Evolutionary conservation across 2,888 invertebrate genomes (phyloP).

Genomic region (Zhuqinia jingwanae): DNA sequence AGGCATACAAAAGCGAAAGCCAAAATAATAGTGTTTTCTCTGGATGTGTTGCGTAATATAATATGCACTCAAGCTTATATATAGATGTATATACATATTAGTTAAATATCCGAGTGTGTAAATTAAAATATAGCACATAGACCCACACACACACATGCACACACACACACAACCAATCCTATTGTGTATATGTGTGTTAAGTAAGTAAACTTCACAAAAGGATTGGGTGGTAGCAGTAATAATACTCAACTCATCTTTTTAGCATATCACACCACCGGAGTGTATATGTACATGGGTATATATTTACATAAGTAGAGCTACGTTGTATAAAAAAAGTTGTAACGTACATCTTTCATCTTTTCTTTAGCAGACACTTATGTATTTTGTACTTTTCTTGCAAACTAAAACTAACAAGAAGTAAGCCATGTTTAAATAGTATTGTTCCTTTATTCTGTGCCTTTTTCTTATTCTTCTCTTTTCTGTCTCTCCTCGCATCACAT

Average conservation of each 20-base stretch:
- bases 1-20: conserved; percentile 50
- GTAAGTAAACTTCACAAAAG: conserved; percentile 20
- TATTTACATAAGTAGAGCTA: neutral
- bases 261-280: neutral
- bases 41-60: conserved; percentile 26
- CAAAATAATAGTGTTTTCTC: conserved; percentile 47
- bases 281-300: too few species aligned
- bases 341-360: too few species aligned
- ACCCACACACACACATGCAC: too few species aligned
- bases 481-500: too few species aligned
- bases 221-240: conserved; percentile 1
- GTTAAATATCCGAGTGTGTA: neutral
- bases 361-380: too few species aligned
- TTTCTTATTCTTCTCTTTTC: conserved; percentile 1
- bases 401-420: conserved; percentile 2
- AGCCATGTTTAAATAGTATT: conserved; percentile 30
- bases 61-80: too few species aligned
- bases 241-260: neutral
- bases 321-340: neutral
- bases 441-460: conserved; percentile 37
- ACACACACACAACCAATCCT: too few species aligned
- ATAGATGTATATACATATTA: too few species aligned
- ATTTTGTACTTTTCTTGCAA: too few species aligned
- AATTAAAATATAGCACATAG: conserved; percentile 7
- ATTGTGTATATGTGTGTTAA: conserved; percentile 21